These are phyloP conservation scores for Drosophila picticornis DNA, from an alignment of 2,888 invertebrate species.

Conservation along the genomic window DNA sequence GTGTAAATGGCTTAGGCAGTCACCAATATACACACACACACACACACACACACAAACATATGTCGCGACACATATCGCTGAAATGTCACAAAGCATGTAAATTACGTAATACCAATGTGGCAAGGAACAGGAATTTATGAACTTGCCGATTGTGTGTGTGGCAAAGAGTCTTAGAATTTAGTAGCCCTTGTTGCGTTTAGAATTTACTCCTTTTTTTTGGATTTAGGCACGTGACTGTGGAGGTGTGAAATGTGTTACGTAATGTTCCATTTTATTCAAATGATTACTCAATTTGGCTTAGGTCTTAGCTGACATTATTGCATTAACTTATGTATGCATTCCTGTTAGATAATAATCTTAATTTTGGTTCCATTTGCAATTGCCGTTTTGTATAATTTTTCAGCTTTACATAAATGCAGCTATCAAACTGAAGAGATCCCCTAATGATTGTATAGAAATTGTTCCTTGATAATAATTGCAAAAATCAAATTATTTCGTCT, in stretches of 20 bases:
- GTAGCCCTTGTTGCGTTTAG: not conserved
- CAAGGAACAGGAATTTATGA: slow-evolving; percentile 55
- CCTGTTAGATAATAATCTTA: not conserved
- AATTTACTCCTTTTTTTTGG: not conserved
- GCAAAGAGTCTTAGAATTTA: slow-evolving; percentile 16
- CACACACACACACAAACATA: not conserved
- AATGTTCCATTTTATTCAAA: not conserved
- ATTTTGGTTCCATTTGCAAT: not conserved
- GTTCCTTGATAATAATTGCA: not conserved
- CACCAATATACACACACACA: not conserved
- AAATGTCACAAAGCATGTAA: slow-evolving; percentile 62
- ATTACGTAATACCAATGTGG: slow-evolving; percentile 58
- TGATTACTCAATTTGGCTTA: not conserved
- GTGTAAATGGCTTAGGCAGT: slow-evolving; percentile 38
- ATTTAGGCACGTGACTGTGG: not conserved
- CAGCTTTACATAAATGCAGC: not conserved
- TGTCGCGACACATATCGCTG: slow-evolving; percentile 16
- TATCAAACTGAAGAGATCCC: not conserved
- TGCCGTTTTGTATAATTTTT: not conserved
- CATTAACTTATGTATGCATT: not conserved
- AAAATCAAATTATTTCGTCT: not conserved
- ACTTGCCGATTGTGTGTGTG: slow-evolving; percentile 32
- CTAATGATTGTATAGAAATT: not conserved
- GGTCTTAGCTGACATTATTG: not conserved
- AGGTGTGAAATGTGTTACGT: slow-evolving; percentile 6